phyloP scores from a whole-genome alignment of 64 coral and sea anemone genomes.

The Pocillopora verrucosa region DNA sequence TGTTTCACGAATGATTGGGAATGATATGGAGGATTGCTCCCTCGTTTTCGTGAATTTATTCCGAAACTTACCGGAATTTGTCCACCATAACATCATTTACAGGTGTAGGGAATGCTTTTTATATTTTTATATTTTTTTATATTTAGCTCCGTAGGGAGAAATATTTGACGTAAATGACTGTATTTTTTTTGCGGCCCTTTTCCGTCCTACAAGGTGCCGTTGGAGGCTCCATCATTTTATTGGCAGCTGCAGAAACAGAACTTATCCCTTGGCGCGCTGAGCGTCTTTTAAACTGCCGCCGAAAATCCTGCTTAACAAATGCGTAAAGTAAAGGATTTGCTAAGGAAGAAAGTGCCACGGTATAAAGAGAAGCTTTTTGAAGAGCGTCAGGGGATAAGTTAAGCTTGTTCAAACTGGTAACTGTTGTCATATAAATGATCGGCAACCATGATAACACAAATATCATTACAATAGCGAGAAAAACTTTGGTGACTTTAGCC shows the following conservation, averaged over 20 bases:
- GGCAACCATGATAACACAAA: constrained; percentile 40
- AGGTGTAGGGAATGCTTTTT: too few species aligned
- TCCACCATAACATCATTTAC: too few species aligned
- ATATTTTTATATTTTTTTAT: too few species aligned
- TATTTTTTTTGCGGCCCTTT: neutral
- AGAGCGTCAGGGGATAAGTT: neutral
- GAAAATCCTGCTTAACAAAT: constrained; percentile 29
- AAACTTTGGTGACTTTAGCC: constrained; percentile 22
- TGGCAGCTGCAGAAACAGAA: neutral
- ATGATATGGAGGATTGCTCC: too few species aligned
- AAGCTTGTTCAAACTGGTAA: neutral
- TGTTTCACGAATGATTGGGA: too few species aligned
- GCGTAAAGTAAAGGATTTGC: constrained; percentile 40
- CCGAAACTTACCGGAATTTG: too few species aligned
- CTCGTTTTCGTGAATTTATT: too few species aligned
- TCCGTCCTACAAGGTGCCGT: neutral
- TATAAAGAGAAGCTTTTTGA: constrained; percentile 3
- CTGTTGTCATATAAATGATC: constrained; percentile 40
- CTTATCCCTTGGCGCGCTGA: neutral
- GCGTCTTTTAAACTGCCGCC: neutral
- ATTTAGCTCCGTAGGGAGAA: neutral
- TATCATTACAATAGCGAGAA: constrained; percentile 33
- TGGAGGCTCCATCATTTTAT: neutral
- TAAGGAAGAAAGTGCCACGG: constrained; percentile 11
- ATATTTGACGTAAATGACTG: neutral